These are phyloP conservation scores for Paedocypris sp. DNA, from an alignment of 2,113 vertebrate genomes.

Conservation along the genomic window DNA sequence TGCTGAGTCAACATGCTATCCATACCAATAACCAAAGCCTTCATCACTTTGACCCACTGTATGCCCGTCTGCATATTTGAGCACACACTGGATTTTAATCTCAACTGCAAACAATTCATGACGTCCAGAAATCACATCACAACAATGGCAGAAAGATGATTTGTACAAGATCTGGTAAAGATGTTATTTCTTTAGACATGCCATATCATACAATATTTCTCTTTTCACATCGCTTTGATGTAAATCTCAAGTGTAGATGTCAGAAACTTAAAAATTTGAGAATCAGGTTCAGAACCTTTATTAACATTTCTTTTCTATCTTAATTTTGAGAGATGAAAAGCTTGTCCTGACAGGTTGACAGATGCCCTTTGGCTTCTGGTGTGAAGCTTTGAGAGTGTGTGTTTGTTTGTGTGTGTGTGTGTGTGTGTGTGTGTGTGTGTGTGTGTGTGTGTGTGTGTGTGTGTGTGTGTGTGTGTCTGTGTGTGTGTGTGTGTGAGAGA, in stretches of 20 bases:
- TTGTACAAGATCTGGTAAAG: too few species aligned
- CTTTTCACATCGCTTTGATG: background rate
- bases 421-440: background rate
- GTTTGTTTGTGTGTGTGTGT: background rate
- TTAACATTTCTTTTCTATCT: background rate
- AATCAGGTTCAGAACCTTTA: background rate
- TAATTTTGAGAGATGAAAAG: background rate
- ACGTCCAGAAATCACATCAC: too few species aligned
- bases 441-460: background rate
- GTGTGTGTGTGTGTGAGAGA: too few species aligned
- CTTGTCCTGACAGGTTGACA: conserved; percentile 13
- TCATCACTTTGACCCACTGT: background rate
- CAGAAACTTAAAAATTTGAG: background rate
- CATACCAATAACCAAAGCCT: conserved; percentile 8
- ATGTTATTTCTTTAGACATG: too few species aligned
- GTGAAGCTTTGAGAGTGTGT: background rate
- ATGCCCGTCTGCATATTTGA: background rate
- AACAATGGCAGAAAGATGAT: too few species aligned
- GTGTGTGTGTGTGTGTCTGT: background rate
- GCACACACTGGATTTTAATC: too few species aligned
- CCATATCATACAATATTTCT: too few species aligned
- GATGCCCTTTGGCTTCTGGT: conserved; percentile 13
- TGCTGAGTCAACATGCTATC: background rate
- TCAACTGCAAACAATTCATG: background rate
- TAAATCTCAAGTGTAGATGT: background rate